Percentiles rank a stretch among this genome's conserved stretches.
phyloP scores from a whole-genome alignment of 35 echinoderm and acorn worm species.

The Heliocidaris erythrogramma region DNA sequence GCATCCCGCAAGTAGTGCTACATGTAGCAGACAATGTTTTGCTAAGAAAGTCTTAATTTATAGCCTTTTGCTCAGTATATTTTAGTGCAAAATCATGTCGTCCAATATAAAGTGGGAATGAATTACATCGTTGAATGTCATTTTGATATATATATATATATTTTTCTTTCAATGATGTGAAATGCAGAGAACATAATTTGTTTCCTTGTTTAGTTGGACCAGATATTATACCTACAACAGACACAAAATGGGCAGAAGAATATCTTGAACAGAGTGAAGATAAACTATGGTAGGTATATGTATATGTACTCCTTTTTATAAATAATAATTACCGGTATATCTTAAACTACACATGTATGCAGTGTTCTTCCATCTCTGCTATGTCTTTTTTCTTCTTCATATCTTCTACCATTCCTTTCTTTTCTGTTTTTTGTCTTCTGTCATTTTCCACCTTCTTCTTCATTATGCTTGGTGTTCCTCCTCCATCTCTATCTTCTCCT shows the following conservation, averaged over 20 bases:
- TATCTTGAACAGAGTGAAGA: conserved; percentile 85
- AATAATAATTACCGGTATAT: background rate
- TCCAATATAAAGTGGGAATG: no score
- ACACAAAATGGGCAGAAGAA: conserved; percentile 89
- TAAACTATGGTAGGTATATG: conserved; percentile 92
- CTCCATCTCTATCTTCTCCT: background rate
- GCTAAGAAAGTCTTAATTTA: no score
- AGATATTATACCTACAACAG: conserved; percentile 71
- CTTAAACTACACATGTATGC: background rate
- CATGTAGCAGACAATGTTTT: no score
- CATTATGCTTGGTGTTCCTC: background rate
- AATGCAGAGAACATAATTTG: no score
- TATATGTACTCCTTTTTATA: conserved; percentile 37
- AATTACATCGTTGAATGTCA: no score
- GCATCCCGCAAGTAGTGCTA: no score
- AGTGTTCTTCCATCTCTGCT: background rate
- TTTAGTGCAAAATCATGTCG: no score
- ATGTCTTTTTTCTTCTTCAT: background rate
- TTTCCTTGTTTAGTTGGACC: conserved; percentile 63
- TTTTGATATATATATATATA: no score
- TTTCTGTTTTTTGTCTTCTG: background rate
- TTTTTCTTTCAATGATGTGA: no score
- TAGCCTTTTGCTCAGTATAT: no score
- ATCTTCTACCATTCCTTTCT: background rate
- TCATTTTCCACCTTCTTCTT: background rate